Evolutionary conservation across 53 echinoderm and acorn worm species (phyloP), one percentile per base, ranked within the genome.

Genomic region (Patiria pectinifera): DNA sequence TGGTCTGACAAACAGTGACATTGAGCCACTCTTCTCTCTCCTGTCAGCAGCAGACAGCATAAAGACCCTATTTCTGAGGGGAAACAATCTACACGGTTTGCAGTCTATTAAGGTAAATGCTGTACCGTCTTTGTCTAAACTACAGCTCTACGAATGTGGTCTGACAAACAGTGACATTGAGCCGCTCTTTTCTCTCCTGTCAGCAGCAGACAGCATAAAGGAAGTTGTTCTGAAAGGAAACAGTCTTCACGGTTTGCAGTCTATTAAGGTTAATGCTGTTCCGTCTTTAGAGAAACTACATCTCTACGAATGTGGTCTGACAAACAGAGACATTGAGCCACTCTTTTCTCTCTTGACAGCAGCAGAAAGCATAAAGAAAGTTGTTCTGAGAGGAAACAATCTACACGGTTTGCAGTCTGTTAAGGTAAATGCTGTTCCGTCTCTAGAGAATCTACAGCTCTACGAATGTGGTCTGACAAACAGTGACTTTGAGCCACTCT

Each of bases 1-100:
- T 60, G 62, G 83, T 59, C 83, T 83, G 59, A 60, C 62, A 6
- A 62, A 83, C 10, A 60, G 35, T 26, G 61, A 24, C 35, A 83
- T 83, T 59, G 59, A 6, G 26, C 25, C 60, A 63, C 16, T 83
- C 21, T 83, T 69, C 2, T 69, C 25, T 62, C 59, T 83, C 1
- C 9, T 83, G n/a, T 24, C 61, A 60, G 61, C 83, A 60, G 63
- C 61, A 60, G 83, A 62, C 35, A 60, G 25, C 63, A 83, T 83
- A 19, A 11, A 62, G 44, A 23, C 5, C n/a, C n/a, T n/a, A n/a
- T n/a, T n/a, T 60, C 83, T 83, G 59, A 62, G 59, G 4, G 60
- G 59, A 16, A 83, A 83, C 83, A 62, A 83, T 26, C 22, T 83
- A 5, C 61, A 26, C 61, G 61, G 61, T 26, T 60, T 26, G 61